Evolutionary conservation across 2,113 vertebrate species (phyloP).

Genomic region (Hylia prasina): DNA sequence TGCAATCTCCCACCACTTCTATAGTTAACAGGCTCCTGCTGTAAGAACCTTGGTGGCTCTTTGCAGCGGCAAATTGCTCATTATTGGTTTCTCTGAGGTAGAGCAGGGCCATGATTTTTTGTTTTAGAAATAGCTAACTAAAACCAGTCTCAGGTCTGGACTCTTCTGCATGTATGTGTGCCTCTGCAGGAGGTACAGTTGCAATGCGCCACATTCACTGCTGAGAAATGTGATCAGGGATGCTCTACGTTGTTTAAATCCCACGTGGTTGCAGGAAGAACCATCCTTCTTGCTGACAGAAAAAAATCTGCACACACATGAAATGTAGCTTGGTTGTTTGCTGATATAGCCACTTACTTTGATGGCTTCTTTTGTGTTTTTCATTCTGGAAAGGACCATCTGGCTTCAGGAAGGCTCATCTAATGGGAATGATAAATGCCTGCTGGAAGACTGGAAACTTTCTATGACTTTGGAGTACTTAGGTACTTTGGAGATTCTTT

Average conservation of each 20-base stretch:
- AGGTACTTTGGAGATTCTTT: not conserved
- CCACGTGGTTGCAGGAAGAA: not conserved
- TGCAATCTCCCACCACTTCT: not conserved
- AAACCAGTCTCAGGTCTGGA: not conserved
- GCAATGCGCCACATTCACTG: not conserved
- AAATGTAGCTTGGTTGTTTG: not conserved
- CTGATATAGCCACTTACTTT: not conserved
- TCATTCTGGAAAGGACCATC: not conserved
- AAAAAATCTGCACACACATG: not conserved
- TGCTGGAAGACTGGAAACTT: not conserved
- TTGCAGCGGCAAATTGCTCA: fast-evolving
- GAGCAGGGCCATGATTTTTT: not conserved
- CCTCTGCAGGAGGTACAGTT: not conserved
- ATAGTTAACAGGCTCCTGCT: not conserved
- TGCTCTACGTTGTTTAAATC: not conserved
- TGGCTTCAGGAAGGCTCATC: not conserved
- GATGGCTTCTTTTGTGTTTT: not conserved
- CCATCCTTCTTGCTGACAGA: not conserved
- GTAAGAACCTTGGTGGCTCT: not conserved
- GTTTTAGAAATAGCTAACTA: not conserved
- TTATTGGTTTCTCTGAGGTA: not conserved
- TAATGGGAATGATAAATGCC: not conserved
- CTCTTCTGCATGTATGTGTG: not conserved
- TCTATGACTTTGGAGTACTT: not conserved
- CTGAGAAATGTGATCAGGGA: not conserved